Conservation (phyloP, 2,888 invertebrate genomes). For the Acrocyrtus sp. region DNA sequence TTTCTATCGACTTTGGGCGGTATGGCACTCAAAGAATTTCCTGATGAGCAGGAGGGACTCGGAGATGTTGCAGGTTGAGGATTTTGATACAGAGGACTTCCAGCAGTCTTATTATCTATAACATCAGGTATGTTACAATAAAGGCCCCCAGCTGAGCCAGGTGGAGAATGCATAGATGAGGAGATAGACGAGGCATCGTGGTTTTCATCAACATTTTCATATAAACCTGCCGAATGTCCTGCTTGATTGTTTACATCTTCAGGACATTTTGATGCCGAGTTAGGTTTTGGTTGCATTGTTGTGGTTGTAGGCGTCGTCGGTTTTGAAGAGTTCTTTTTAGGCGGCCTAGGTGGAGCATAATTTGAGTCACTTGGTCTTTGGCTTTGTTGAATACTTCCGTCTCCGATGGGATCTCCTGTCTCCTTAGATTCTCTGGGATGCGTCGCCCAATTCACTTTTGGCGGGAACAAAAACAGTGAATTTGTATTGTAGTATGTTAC, state of each 20-base stretch:
- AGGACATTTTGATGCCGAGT: constrained; percentile 20
- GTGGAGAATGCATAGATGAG: constrained; percentile 61
- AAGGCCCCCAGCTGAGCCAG: constrained; percentile 57
- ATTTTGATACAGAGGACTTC: constrained; percentile 34
- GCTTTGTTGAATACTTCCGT: constrained; percentile 5
- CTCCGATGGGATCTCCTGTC: constrained; percentile 12
- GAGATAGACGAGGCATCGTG: constrained; percentile 58
- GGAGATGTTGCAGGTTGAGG: constrained; percentile 29
- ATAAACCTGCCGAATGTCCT: constrained; percentile 37
- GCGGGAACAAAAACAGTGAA: constrained; percentile 61
- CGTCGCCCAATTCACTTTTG: constrained; percentile 63
- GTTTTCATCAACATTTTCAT: constrained; percentile 59
- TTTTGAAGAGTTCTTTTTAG: constrained; percentile 55
- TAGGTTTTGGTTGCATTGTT: constrained; percentile 18
- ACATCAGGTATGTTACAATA: constrained; percentile 54
- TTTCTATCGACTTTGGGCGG: constrained; percentile 62
- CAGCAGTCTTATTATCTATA: constrained; percentile 38
- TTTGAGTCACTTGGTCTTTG: constrained; percentile 7
- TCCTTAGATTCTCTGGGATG: constrained; percentile 57
- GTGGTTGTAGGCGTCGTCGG: constrained; percentile 36
- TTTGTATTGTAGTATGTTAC: constrained; percentile 58
- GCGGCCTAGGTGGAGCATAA: constrained; percentile 61
- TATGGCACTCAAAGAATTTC: constrained; percentile 37
- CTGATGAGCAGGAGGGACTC: constrained; percentile 24
- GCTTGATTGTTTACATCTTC: constrained; percentile 3